phyloP scores from a whole-genome alignment of 2,888 invertebrate genomes.

The Trichopoda pennipes region DNA sequence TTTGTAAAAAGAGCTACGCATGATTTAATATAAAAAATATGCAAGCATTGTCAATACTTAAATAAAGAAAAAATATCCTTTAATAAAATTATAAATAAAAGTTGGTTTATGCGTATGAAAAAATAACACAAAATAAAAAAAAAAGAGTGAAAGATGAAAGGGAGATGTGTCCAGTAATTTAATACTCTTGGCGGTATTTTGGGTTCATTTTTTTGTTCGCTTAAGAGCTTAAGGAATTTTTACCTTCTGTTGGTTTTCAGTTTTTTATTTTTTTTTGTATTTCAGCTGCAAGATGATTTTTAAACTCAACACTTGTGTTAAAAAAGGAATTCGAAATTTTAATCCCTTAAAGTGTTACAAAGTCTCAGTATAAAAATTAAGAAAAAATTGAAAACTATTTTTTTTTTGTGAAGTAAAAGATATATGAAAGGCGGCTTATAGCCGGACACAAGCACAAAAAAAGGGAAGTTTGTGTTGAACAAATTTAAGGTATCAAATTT shows the following conservation, averaged over 20 bases:
- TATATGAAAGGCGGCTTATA: constrained; percentile 59
- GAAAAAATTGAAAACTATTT: constrained; percentile 20
- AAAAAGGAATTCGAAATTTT: constrained; percentile 49
- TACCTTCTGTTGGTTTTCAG: constrained; percentile 48
- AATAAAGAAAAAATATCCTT: constrained; percentile 13
- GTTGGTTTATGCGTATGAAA: constrained; percentile 9
- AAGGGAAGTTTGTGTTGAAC: constrained; percentile 31
- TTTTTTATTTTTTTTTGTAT: neutral
- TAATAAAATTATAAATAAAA: constrained; percentile 25
- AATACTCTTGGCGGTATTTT: constrained; percentile 63
- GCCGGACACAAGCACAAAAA: constrained; percentile 18
- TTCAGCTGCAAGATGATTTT: constrained; percentile 36
- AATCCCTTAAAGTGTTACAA: constrained; percentile 68
- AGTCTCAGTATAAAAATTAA: constrained; percentile 43
- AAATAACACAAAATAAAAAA: too few species aligned
- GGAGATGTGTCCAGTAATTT: constrained; percentile 54
- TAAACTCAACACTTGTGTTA: constrained; percentile 58
- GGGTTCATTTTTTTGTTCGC: constrained; percentile 22
- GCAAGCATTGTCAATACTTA: constrained; percentile 31
- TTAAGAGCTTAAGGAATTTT: constrained; percentile 46
- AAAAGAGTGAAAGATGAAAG: constrained; percentile 11
- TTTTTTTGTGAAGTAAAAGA: constrained; percentile 12
- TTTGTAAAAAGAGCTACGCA: constrained; percentile 61
- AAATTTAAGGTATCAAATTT: constrained; percentile 61
- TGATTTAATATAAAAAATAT: constrained; percentile 53